A percentile compares a stretch with the other conserved stretches of the same genome.
phyloP scores from a whole-genome alignment of 2,113 vertebrate species.

The Muntiacus muntjak region DNA sequence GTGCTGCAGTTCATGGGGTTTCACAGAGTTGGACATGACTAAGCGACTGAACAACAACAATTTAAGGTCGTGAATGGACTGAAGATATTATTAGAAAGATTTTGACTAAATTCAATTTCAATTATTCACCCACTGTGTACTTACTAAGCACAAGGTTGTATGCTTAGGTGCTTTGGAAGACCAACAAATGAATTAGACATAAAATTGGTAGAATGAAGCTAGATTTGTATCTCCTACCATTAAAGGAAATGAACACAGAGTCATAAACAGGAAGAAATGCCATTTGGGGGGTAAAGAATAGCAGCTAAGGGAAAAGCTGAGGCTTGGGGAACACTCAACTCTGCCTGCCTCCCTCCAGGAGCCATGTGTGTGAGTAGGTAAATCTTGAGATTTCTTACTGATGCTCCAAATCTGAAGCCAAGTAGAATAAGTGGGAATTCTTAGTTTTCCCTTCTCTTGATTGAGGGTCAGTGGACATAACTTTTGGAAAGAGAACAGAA shows the following conservation, averaged over 20 bases:
- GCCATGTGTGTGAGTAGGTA: neutral
- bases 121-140: neutral
- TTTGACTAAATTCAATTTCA: constrained; percentile 19
- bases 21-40: neutral
- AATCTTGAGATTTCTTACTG: neutral
- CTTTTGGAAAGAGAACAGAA: constrained; percentile 11
- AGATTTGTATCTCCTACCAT: constrained; percentile 11
- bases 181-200: neutral
- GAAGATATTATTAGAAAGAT: neutral
- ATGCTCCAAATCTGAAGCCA: neutral
- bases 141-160: neutral
- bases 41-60: neutral
- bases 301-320: neutral
- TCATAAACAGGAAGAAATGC: neutral
- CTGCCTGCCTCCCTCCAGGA: neutral
- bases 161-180: neutral
- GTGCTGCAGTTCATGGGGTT: neutral
- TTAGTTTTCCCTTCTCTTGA: constrained; percentile 14
- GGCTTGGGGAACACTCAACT: neutral
- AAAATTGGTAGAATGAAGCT: constrained; percentile 20
- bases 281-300: neutral
- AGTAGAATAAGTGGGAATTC: neutral
- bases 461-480: neutral
- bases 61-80: neutral
- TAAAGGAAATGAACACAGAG: constrained; percentile 34